A percentile compares a stretch with the other conserved stretches of the same genome.
These are phyloP conservation scores for Aphelinus certus DNA, from an alignment of 1,140 invertebrate species.

Conservation along the genomic window DNA sequence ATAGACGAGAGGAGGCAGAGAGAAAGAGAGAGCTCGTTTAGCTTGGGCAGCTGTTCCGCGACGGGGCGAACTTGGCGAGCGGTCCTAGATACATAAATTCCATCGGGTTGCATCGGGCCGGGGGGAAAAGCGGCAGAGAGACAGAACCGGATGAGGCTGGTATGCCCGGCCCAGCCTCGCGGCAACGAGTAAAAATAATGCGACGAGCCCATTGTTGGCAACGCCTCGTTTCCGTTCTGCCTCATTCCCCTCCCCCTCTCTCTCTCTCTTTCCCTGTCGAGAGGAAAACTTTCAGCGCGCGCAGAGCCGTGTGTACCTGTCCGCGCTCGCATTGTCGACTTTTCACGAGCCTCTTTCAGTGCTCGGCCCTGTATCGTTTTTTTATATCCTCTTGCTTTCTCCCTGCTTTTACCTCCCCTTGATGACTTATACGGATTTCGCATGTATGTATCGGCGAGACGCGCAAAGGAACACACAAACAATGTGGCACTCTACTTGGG, in stretches of 20 bases:
- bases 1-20: background rate
- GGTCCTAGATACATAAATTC: conserved; percentile 17
- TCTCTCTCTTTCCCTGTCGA: background rate
- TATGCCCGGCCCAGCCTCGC: background rate
- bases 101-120: background rate
- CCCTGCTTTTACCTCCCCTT: background rate
- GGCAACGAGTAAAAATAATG: conserved; percentile 21
- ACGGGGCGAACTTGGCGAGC: background rate
- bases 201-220: conserved; percentile 7
- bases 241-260: conserved; percentile 19
- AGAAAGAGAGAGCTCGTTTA: conserved; percentile 18
- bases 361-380: no score
- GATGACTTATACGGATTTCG: conserved; percentile 2
- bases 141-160: conserved; percentile 9
- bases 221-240: background rate
- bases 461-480: background rate
- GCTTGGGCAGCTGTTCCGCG: background rate
- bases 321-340: background rate
- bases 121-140: no score
- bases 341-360: conserved; percentile 11
- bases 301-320: background rate
- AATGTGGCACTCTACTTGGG: no score
- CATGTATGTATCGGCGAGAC: background rate
- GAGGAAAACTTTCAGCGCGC: background rate
- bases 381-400: background rate